phyloP scores from a whole-genome alignment of 1,140 invertebrate genomes.

The Eueides isabella region DNA sequence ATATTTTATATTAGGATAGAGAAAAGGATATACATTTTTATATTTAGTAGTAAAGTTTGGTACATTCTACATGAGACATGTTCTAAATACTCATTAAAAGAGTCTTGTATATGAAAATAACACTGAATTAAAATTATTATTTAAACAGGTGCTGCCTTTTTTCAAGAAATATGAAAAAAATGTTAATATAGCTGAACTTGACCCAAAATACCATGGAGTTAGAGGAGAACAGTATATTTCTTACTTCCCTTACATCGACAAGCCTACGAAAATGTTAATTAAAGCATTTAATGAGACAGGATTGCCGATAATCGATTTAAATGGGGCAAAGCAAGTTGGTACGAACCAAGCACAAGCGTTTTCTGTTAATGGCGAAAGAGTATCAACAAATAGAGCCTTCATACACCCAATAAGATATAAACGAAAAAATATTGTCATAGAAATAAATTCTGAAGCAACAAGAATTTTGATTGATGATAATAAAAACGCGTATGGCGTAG shows the following conservation, averaged over 20 bases:
- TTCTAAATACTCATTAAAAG: too few relatives aligned
- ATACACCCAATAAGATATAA: constrained; percentile 86
- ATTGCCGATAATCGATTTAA: constrained; percentile 80
- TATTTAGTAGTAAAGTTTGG: too few relatives aligned
- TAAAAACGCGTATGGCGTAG: constrained; percentile 66
- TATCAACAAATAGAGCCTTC: constrained; percentile 89
- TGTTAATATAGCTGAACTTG: constrained; percentile 71
- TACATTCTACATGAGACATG: too few relatives aligned
- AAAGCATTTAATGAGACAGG: constrained; percentile 84
- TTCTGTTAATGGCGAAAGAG: constrained; percentile 83
- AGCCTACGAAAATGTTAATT: constrained; percentile 79
- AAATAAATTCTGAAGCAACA: constrained; percentile 86
- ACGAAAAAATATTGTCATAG: constrained; percentile 87
- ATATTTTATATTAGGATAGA: too few relatives aligned
- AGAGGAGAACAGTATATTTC: constrained; percentile 84
- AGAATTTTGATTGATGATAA: constrained; percentile 86
- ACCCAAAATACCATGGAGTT: constrained; percentile 82
- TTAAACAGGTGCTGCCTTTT: constrained; percentile 85
- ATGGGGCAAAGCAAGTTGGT: constrained; percentile 81
- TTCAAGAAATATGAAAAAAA: constrained; percentile 91
- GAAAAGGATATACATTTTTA: too few relatives aligned
- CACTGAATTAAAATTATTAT: background rate
- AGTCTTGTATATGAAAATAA: too few relatives aligned
- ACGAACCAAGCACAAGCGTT: constrained; percentile 83
- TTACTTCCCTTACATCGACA: constrained; percentile 83